Base-by-base conservation (phyloP, 1,140 invertebrate species). In the Magallana gigas region DNA sequence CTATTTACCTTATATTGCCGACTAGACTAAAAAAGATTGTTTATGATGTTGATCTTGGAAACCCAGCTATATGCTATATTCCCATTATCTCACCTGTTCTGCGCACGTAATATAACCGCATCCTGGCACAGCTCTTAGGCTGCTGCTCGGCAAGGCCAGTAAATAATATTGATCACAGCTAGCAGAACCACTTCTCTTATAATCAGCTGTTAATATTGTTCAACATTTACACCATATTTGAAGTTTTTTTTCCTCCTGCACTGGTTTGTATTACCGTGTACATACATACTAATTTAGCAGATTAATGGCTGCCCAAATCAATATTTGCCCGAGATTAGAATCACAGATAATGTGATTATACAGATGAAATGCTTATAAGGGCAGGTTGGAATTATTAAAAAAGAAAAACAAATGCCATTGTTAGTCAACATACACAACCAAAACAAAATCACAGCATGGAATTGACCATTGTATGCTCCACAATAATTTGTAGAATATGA, bases 21-120 rank as follows among this genome's bases (percentile, higher is more conserved):
- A 48, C 36, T 48, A 48, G 36, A 48, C 36, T 48, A 48, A 48
- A 48, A 48, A 48, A 48, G 36, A 5, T 48, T 48, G 36, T 18
- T 29, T 76, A 76, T 29, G 68, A 36, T 36, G 23, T 29, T 76
- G 68, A 76, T 76, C 18, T 36, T 76, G 23, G 68, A 76, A 36
- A 76, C 68, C 8, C 8, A 76, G 68, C 11, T 48, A 48, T 48
- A 76, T 23, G 68, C 11, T 48, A 48, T 48, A 76, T 23, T 12
- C 36, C 68, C 68, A 36, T 76, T 76, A 76, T 76, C 68, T 76
- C 68, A 76, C 68, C 68, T 76, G 68, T 9, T 76, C 23, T 76
- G 18, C 36, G 68, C 68, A 76, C 68, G 14, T 76, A 76, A 76
- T 76, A 76, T 76, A 76, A 48, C 68, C 68, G 68, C 68, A 76